Evolutionary conservation across 2,797 vertebrate species (phyloP).

Genomic region (Eulemur rubriventer): DNA sequence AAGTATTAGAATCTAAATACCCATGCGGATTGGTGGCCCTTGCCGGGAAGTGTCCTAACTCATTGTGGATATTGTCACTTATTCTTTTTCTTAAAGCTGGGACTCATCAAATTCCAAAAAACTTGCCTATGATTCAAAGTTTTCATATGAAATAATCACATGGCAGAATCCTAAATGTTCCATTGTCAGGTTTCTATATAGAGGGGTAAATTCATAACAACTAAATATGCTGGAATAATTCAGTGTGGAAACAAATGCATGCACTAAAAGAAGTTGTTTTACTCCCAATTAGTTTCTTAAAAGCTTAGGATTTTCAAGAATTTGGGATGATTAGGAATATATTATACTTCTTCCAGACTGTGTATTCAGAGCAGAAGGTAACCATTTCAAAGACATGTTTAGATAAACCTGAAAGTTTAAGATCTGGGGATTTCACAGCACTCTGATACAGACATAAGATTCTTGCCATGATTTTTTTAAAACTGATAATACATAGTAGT

Average conservation of each 20-base stretch:
- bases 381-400: background rate
- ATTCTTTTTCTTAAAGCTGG: background rate
- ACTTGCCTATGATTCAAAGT: background rate
- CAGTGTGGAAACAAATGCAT: background rate
- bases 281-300: background rate
- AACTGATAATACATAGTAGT: background rate
- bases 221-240: constrained; percentile 46
- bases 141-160: constrained; percentile 45
- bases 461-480: background rate
- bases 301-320: background rate
- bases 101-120: constrained; percentile 45
- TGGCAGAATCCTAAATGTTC: background rate
- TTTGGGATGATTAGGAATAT: rapidly evolving
- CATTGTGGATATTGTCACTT: background rate
- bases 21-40: background rate
- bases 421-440: background rate
- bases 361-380: background rate
- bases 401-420: background rate
- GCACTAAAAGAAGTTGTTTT: background rate
- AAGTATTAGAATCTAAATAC: rapidly evolving
- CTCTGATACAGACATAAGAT: background rate
- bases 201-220: background rate
- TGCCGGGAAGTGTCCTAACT: background rate
- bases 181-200: background rate
- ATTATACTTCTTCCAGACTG: background rate